Conservation (phyloP, 2,113 vertebrate genomes). For the Dipodomys spectabilis region DNA sequence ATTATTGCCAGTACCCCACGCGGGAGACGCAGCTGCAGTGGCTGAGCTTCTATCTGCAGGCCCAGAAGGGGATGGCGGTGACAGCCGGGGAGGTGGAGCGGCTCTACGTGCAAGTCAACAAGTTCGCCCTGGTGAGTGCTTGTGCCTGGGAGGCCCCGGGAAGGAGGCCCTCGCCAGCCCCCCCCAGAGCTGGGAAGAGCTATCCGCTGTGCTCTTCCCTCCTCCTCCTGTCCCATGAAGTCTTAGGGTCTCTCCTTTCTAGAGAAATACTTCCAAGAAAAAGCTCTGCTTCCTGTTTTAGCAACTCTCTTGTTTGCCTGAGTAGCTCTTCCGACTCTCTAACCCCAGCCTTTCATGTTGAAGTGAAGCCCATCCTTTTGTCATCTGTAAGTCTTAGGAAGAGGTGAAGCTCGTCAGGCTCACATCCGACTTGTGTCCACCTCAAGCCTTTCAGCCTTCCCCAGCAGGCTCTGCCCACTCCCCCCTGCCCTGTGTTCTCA, state of each 20-base stretch:
- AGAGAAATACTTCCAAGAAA: neutral
- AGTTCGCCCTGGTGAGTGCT: conserved; percentile 95
- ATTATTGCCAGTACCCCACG: conserved; percentile 92
- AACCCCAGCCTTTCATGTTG: neutral
- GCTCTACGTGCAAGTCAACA: conserved; percentile 97
- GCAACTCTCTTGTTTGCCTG: neutral
- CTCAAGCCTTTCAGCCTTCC: neutral
- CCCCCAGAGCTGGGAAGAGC: neutral
- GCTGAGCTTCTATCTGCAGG: conserved; percentile 93
- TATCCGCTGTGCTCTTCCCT: neutral
- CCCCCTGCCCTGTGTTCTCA: fast-evolving
- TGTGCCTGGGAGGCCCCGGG: fast-evolving
- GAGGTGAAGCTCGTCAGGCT: neutral
- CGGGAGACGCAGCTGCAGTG: conserved; percentile 94
- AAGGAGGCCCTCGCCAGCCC: neutral
- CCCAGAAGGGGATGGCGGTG: conserved; percentile 90
- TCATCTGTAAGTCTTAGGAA: neutral
- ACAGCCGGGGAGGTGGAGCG: conserved; percentile 91
- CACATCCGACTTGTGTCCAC: neutral
- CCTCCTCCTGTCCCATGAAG: neutral
- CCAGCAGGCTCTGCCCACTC: neutral
- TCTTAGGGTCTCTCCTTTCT: neutral
- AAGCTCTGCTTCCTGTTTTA: neutral
- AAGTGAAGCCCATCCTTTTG: neutral
- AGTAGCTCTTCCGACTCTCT: neutral